phyloP scores from a whole-genome alignment of 1,140 invertebrate genomes.

The Chymomyza costata region DNA sequence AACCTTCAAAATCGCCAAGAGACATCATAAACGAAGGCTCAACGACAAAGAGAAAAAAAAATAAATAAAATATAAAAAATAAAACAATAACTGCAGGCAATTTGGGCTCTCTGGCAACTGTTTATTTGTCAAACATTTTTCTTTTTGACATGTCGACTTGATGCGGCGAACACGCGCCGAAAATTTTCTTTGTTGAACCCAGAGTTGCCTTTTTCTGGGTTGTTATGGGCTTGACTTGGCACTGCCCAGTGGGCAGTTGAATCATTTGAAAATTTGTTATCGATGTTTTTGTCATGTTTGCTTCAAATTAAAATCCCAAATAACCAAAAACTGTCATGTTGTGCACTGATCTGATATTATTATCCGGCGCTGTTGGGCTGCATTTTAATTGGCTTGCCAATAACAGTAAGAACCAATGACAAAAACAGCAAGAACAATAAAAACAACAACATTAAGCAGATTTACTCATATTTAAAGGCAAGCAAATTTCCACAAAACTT shows the following conservation, averaged over 20 bases:
- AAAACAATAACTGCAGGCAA: slow-evolving; percentile 71
- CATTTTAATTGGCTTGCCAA: slow-evolving; percentile 66
- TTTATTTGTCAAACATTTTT: slow-evolving; percentile 71
- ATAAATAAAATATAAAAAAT: slow-evolving; percentile 40
- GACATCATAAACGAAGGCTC: slow-evolving; percentile 68
- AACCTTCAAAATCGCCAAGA: slow-evolving; percentile 65
- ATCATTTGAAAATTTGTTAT: slow-evolving; percentile 57
- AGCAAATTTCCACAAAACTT: no score
- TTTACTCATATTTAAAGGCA: no score
- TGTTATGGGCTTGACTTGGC: slow-evolving; percentile 43
- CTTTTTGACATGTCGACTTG: slow-evolving; percentile 71
- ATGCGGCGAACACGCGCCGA: slow-evolving; percentile 54
- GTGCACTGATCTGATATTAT: slow-evolving; percentile 58
- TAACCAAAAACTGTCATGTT: slow-evolving; percentile 55
- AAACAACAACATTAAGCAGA: no score
- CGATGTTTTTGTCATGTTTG: slow-evolving; percentile 72
- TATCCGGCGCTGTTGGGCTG: slow-evolving; percentile 30
- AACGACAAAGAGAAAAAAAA: slow-evolving; percentile 5
- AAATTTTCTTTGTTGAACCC: slow-evolving; percentile 19
- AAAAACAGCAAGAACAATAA: no score
- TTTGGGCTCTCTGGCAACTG: slow-evolving; percentile 57
- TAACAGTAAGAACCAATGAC: no score
- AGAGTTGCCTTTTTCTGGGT: background rate
- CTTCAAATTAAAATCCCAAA: slow-evolving; percentile 68
- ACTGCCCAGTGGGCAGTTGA: background rate